Evolutionary conservation across 2,113 vertebrate species (phyloP), one percentile per base, ranked within the genome.

Genomic region (Oncorhynchus kisutch): DNA sequence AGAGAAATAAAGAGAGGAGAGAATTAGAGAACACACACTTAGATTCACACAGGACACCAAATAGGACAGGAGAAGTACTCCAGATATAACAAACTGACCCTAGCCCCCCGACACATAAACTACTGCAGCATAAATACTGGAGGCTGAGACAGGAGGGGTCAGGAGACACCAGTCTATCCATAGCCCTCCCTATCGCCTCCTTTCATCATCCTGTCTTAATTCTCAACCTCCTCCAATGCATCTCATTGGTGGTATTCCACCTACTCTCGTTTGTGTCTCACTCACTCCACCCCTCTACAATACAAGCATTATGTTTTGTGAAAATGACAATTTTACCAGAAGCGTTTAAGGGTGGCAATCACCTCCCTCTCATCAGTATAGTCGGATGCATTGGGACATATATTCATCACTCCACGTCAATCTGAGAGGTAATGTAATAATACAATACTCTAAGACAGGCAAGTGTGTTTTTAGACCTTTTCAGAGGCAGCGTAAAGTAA

Each of bases 391-490:
- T 88, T 85, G 86, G 86, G 82, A 85, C 81, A 79, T 88, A 85
- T 93, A 93, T 82, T 82, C 90, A 76, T 83, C 88, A 90, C 87
- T 91, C 91, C 89, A 90, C 86, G 86, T 92, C 93, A 92, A 94
- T 93, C 88, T 90, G 86, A 84, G 80, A 62, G 54, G 77, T 70
- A 86, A 88, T 80, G 81, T 87, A 73, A 45, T 11, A 45, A 45
- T 45, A 45, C 31, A 31, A 34, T 34, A 34, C 39, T 9, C 9
- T 45, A 45, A 45, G 39, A 45, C 34, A 34, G 39, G 8, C 39
- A 9, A 11, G 39, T 39, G 39, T 45, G 39, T 45, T 45, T 45
- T 45, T 45, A 45, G 39, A 45, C 34, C 7, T 39, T 39, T 39
- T 39, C 34, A 39, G 34, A 39, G 34, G 9, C 39, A 45, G 39